Base-by-base conservation (phyloP, 2,113 vertebrate species). In the Scolopax mira region DNA sequence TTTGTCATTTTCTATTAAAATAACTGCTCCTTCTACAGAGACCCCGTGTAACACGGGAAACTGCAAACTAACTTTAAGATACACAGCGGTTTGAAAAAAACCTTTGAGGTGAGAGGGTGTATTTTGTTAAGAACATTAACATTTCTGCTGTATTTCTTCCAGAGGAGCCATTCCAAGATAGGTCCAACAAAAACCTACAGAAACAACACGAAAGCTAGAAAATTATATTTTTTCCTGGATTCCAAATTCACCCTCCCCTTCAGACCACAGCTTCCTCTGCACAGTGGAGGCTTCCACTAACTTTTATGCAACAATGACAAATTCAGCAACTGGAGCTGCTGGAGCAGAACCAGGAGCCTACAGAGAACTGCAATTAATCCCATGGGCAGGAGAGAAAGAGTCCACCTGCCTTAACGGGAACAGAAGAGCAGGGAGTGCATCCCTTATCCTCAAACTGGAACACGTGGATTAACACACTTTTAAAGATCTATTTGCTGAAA, bases 1-100 rank as follows among this genome's bases (percentile, higher is more conserved):
- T 71, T 96, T 92, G 94, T 90, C 97, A 77, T 88, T 92, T 95
- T 89, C 91, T 88, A 96, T 96, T 96, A 95, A 82, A 86, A 44
- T 83, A 96, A 96, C 88, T 51, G 89, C 22, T 83, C 79, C 54
- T 74, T 65, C 84, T 57, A 18, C 80, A 79, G 69, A 75, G 57
- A 49, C 14, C 75, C 85, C 0, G 0, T 58, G 62, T 74, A 90
- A 74, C 61, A 88, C 0, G 31, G 75, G 74, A 71, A 92, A 80
- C 86, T 72, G 82, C 58, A 74, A 85, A 74, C 33, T 21, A 78
- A 85, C 92, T 92, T 87, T 3, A 39, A 71, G 90, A 74, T 52
- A 71, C 85, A 64, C 31, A 48, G 33, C 1, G 16, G 30, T 9
- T 58, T 73, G 69, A 12, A 23, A 74, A 23, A 80, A 82, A 27